Percentiles rank a stretch among this genome's conserved stretches.
phyloP scores from a whole-genome alignment of 2,113 vertebrate genomes.

The Piaya cayana region DNA sequence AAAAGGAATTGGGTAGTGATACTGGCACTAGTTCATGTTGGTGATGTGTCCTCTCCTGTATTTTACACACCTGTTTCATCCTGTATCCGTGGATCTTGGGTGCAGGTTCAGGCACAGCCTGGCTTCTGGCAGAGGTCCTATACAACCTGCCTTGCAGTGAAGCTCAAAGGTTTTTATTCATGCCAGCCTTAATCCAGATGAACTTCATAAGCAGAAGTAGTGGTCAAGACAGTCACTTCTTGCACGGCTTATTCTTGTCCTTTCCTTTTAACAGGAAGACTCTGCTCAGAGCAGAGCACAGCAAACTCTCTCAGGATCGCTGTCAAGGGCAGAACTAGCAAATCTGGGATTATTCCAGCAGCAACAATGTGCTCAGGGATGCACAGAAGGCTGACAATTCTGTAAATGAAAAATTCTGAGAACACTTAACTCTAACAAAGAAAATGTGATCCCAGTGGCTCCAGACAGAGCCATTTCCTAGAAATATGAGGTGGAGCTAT shows the following conservation, averaged over 20 bases:
- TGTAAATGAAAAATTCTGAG: neutral
- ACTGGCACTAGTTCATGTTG: neutral
- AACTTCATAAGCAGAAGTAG: neutral
- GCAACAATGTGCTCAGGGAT: neutral
- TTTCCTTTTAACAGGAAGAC: neutral
- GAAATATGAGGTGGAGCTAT: neutral
- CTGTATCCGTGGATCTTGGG: neutral
- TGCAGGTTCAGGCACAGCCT: neutral
- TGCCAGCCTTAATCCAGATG: neutral
- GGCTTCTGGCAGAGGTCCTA: neutral
- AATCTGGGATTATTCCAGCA: neutral
- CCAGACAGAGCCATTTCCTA: neutral
- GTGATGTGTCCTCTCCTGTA: neutral
- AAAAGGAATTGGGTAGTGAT: neutral
- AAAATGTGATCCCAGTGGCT: neutral
- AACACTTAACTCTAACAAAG: neutral
- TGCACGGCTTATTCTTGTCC: neutral
- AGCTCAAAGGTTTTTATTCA: neutral
- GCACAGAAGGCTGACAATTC: neutral
- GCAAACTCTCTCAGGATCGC: neutral
- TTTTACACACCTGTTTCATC: neutral
- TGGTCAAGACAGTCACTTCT: neutral
- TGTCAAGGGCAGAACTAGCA: neutral
- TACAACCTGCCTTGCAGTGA: neutral
- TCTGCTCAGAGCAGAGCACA: neutral